Evolutionary conservation across 2,888 invertebrate genomes (phyloP).

Genomic region (Polyommatus icarus): DNA sequence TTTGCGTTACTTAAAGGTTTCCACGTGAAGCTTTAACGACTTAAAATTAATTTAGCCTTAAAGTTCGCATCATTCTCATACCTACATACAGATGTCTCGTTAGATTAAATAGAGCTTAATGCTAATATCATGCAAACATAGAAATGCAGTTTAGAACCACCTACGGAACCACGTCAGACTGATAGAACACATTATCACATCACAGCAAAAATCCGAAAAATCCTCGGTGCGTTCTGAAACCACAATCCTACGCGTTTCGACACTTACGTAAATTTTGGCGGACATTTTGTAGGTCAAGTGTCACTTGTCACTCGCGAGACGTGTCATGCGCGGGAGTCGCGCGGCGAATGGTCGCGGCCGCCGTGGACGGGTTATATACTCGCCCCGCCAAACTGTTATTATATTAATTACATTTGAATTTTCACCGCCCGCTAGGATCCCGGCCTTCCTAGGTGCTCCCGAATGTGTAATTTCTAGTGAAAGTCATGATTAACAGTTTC

Average conservation of each 20-base stretch:
- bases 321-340: constrained; percentile 68
- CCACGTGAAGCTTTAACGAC: neutral
- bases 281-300: constrained; percentile 66
- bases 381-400: constrained; percentile 73
- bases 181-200: constrained; percentile 41
- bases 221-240: constrained; percentile 69
- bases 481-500: constrained; percentile 13
- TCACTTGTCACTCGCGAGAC: constrained; percentile 71
- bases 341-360: constrained; percentile 69
- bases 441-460: constrained; percentile 62
- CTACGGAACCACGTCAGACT: constrained; percentile 43
- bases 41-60: neutral
- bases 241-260: constrained; percentile 70
- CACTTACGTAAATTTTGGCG: constrained; percentile 79
- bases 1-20: constrained; percentile 9
- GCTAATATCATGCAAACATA: constrained; percentile 56
- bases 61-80: neutral
- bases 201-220: constrained; percentile 43
- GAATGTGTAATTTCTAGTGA: constrained; percentile 9
- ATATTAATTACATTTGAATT: constrained; percentile 75
- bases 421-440: constrained; percentile 67
- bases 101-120: constrained; percentile 31
- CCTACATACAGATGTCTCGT: neutral
- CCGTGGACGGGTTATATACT: constrained; percentile 61
- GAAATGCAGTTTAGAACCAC: constrained; percentile 73